Evolutionary conservation across 2,113 vertebrate species (phyloP), one percentile per base, ranked within the genome.

Genomic region (Tragelaphus scriptus): DNA sequence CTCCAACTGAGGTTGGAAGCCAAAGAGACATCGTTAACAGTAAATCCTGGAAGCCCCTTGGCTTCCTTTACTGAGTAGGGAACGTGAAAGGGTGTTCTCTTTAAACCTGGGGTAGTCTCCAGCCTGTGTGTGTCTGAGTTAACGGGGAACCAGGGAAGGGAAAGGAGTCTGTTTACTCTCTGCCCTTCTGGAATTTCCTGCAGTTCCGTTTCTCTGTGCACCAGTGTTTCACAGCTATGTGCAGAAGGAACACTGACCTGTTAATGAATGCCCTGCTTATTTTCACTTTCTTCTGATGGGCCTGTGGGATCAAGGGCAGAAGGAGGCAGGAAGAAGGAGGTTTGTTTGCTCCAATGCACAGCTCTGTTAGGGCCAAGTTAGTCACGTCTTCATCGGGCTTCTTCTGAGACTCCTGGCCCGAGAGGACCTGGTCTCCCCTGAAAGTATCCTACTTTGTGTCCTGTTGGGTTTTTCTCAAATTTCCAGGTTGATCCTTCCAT

Each of bases 231-330:
- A 53, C 77, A 87, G 90, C 94, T 96, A 25, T 8, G 80, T 96
- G 97, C 47, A 80, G 87, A 89, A 75, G 30, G 90, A 96, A 55
- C 68, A 68, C 68, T 47, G 91, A 81, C 47, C 91, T 95, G 96
- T 95, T 97, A 96, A 96, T 97, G 96, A 98, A 97, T 88, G 86
- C 81, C 61, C 90, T 94, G 95, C 89, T 98, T 97, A 80, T 96
- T 97, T 95, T 94, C 71, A 40, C 82, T 88, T 90, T 92, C 85
- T 96, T 97, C 30, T 97, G 82, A 91, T 80, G 96, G 88, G 32
- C 94, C 61, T 97, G 21, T 84, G 97, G 94, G 90, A 86, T 79
- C 58, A 40, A 40, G 55, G 87, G 82, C 28, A 36, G 51, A 61
- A 55, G 86, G 59, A 93, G 80, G 88, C 65, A 93, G 94, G 82